Evolutionary conservation across 2,113 vertebrate genomes (phyloP).

Genomic region (Nansenia antarctica): DNA sequence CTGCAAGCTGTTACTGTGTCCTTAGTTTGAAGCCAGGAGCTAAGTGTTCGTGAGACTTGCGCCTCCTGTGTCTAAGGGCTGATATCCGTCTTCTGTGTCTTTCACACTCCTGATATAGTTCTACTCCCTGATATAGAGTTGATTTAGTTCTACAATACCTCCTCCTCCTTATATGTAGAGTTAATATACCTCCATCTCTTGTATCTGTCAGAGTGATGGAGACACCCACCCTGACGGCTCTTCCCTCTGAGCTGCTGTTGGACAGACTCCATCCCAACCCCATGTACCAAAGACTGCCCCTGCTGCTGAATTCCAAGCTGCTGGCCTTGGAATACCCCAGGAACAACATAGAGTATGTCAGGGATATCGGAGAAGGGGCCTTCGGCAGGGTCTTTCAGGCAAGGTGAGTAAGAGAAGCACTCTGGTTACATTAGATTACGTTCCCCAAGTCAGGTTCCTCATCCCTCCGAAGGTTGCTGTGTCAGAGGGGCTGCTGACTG

Average conservation of each 20-base stretch:
- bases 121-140: too few species aligned
- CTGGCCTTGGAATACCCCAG: conserved; percentile 95
- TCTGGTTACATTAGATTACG: not conserved
- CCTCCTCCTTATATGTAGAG: too few species aligned
- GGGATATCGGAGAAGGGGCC: conserved; percentile 96
- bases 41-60: too few species aligned
- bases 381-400: conserved; percentile 98
- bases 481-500: too few species aligned
- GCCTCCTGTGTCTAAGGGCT: too few species aligned
- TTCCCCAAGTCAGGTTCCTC: not conserved
- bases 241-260: conserved; percentile 93
- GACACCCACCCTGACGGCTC: conserved; percentile 83
- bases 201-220: conserved; percentile 64
- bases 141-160: too few species aligned
- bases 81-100: too few species aligned
- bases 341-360: conserved; percentile 97
- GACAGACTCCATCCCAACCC: conserved; percentile 96
- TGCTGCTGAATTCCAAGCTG: conserved; percentile 93
- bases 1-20: too few species aligned
- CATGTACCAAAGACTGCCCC: conserved; percentile 96
- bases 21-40: too few species aligned
- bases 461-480: not conserved
- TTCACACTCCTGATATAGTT: too few species aligned
- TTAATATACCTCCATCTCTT: not conserved
- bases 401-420: conserved; percentile 86